Conservation (phyloP, 2,113 vertebrate genomes). For the Syngnathoides biaculeatus region DNA sequence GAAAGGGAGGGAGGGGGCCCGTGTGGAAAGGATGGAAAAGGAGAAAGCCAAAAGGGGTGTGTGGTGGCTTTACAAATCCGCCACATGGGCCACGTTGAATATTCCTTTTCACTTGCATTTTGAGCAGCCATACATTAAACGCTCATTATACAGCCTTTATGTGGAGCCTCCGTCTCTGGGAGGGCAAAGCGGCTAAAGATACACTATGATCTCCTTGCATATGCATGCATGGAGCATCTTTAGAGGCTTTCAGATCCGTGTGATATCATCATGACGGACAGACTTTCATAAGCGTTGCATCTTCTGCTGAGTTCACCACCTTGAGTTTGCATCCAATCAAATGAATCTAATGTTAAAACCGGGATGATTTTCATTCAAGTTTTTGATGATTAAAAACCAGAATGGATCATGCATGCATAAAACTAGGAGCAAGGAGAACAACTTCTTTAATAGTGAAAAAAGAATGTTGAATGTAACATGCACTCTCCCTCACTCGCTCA, state of each 20-base stretch:
- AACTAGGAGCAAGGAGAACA: not conserved
- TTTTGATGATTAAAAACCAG: not conserved
- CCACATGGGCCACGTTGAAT: constrained; percentile 76
- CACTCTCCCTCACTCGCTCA: not conserved
- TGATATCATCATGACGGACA: constrained; percentile 59
- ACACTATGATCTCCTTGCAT: constrained; percentile 65
- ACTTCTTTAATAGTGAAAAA: constrained; percentile 2
- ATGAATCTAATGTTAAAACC: constrained; percentile 19
- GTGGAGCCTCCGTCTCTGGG: constrained; percentile 40
- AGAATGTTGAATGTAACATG: not conserved
- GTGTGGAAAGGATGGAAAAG: constrained; percentile 51
- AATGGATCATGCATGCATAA: not conserved
- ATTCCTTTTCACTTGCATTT: constrained; percentile 66
- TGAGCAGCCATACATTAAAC: constrained; percentile 75
- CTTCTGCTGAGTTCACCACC: constrained; percentile 23
- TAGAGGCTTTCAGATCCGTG: constrained; percentile 52
- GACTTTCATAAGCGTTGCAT: constrained; percentile 62
- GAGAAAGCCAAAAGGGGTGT: constrained; percentile 63
- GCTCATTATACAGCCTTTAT: constrained; percentile 74
- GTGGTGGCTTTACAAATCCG: constrained; percentile 72
- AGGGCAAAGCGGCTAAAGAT: constrained; percentile 45
- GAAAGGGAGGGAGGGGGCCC: constrained; percentile 38
- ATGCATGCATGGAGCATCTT: constrained; percentile 71
- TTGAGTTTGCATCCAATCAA: constrained; percentile 26
- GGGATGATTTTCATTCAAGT: not conserved